Evolutionary conservation across 2,113 vertebrate genomes (phyloP).

Genomic region (Channa maculata): DNA sequence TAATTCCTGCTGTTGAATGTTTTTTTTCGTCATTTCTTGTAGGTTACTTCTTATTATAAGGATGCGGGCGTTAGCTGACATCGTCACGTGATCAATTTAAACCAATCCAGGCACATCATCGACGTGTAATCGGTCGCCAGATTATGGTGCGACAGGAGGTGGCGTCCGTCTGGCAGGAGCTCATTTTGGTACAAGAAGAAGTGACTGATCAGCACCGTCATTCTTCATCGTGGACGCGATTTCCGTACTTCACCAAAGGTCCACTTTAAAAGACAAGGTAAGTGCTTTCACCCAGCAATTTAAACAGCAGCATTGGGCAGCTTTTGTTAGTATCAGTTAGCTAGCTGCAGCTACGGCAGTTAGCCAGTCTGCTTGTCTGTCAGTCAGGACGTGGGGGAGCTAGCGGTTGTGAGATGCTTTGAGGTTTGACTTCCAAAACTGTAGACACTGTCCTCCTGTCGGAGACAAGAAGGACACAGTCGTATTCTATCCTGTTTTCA

Average conservation of each 20-base stretch:
- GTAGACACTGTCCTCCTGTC: not conserved
- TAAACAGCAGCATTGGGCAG: not conserved
- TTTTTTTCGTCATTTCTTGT: not conserved
- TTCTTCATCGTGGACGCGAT: not conserved
- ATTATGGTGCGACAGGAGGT: conserved; percentile 75
- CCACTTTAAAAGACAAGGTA: conserved; percentile 60
- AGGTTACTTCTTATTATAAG: not conserved
- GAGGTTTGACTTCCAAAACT: conserved; percentile 14
- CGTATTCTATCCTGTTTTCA: not conserved
- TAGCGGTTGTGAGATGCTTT: conserved; percentile 38
- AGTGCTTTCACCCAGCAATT: not conserved
- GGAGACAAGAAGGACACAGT: not conserved
- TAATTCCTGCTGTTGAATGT: not conserved
- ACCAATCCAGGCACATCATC: conserved; percentile 55
- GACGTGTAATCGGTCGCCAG: conserved; percentile 67
- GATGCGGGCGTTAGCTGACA: conserved; percentile 8
- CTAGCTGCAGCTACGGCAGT: conserved; percentile 30
- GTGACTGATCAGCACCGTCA: conserved; percentile 6
- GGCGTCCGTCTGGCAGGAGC: conserved; percentile 29
- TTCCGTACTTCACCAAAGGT: conserved; percentile 10
- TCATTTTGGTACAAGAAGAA: conserved; percentile 16
- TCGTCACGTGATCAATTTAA: conserved; percentile 31
- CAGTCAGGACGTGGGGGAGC: conserved; percentile 10
- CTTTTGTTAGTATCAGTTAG: conserved; percentile 7
- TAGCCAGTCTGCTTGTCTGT: conserved; percentile 13